A percentile compares a stretch with the other conserved stretches of the same genome.
These are phyloP conservation scores for Nasonia oneida DNA, from an alignment of 2,888 invertebrate species.

Conservation along the genomic window DNA sequence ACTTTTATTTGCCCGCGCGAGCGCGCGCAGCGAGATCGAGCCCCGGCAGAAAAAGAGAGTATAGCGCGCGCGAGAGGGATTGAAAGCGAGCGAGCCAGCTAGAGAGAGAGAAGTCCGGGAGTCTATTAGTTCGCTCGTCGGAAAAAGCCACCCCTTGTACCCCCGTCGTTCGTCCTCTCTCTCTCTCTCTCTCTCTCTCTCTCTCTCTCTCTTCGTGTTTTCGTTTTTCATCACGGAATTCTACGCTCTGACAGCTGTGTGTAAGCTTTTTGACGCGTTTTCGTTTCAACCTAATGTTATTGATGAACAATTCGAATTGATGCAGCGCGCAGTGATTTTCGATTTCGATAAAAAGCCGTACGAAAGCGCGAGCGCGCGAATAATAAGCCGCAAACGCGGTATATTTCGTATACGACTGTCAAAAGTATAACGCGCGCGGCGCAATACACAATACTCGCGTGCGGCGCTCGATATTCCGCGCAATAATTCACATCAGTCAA, in stretches of 20 bases:
- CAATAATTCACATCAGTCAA: conserved; percentile 57
- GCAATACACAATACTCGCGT: neutral
- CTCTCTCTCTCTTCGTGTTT: conserved; percentile 23
- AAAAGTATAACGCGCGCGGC: neutral
- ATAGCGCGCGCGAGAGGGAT: conserved; percentile 60
- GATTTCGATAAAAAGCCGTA: conserved; percentile 26
- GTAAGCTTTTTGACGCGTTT: conserved; percentile 24
- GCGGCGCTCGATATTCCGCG: neutral
- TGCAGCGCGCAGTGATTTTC: too few relatives aligned
- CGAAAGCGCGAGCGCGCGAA: neutral
- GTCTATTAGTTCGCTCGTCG: conserved; percentile 77
- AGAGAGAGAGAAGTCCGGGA: conserved; percentile 65
- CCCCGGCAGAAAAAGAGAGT: conserved; percentile 55
- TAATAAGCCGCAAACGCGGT: conserved; percentile 49
- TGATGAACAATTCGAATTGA: too few relatives aligned
- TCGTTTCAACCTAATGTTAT: neutral
- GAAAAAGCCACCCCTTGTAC: conserved; percentile 74
- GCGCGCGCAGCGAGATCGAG: conserved; percentile 63
- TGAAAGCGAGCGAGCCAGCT: conserved; percentile 59
- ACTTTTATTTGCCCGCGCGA: conserved; percentile 77
- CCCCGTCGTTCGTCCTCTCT: conserved; percentile 58
- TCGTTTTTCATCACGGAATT: conserved; percentile 56
- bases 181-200: neutral
- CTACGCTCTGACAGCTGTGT: conserved; percentile 45
- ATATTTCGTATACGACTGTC: conserved; percentile 23